Conservation (phyloP, 2,113 vertebrate genomes). For the Vanacampus margaritifer region DNA sequence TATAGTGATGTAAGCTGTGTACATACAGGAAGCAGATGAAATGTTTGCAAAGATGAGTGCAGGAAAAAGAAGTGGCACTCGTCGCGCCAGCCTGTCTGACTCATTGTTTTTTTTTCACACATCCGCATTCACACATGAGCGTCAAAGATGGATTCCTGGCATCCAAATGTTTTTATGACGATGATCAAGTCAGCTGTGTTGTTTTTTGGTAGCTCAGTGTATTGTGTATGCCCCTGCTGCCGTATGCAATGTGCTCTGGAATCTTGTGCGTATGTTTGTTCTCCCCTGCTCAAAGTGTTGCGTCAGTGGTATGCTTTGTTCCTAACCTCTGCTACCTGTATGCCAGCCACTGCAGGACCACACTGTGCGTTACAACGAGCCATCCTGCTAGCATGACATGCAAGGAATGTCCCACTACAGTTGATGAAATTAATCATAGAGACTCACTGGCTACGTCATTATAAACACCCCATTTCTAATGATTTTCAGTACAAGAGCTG, state of each 20-base stretch:
- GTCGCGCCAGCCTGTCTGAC: constrained; percentile 42
- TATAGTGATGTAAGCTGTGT: constrained; percentile 23
- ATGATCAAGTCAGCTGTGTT: not conserved
- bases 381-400: not conserved
- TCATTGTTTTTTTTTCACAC: constrained; percentile 24
- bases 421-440: not conserved
- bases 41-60: constrained; percentile 27
- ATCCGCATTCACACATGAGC: constrained; percentile 29
- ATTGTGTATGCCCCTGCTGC: constrained; percentile 24
- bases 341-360: constrained; percentile 6
- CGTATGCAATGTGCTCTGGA: not conserved
- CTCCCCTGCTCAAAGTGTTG: not conserved
- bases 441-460: not conserved
- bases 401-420: not conserved
- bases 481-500: not conserved
- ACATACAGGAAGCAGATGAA: constrained; percentile 43
- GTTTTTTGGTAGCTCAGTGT: constrained; percentile 38
- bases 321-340: constrained; percentile 37
- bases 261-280: not conserved
- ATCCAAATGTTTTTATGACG: constrained; percentile 39
- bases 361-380: not conserved
- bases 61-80: constrained; percentile 28
- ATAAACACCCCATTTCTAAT: not conserved
- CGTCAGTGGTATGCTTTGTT: constrained; percentile 36
- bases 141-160: constrained; percentile 29